Percentiles rank a stretch among this genome's conserved stretches.
Conservation (phyloP, 35 echinoderm and acorn worm genomes). For the Stichopus chloronotus region DNA sequence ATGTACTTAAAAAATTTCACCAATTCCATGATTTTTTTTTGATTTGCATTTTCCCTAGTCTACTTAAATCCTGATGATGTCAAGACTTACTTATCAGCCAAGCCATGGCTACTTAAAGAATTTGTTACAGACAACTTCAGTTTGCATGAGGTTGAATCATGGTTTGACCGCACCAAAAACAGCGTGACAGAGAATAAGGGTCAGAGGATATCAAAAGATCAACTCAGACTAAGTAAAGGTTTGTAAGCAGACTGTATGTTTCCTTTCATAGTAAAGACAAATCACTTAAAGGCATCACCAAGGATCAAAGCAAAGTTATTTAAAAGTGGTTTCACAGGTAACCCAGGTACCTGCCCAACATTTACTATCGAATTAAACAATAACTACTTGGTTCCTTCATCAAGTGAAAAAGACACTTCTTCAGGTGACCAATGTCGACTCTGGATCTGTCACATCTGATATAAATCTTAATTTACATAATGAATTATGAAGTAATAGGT, state of each 20-base stretch:
- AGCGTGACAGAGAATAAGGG: neutral
- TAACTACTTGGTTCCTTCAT: no score
- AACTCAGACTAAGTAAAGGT: neutral
- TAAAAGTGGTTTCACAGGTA: no score
- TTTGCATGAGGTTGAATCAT: conserved; percentile 8
- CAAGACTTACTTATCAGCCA: conserved; percentile 35
- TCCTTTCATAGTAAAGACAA: neutral
- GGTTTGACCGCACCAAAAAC: neutral
- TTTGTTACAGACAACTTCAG: conserved; percentile 12
- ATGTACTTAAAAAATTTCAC: no score
- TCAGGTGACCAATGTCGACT: no score
- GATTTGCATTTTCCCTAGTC: neutral
- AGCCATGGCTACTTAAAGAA: conserved; percentile 41
- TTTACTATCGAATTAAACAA: no score
- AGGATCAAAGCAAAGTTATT: neutral
- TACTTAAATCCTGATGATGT: conserved; percentile 45
- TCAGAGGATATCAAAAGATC: neutral
- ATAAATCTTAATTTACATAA: no score
- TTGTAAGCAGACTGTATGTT: neutral
- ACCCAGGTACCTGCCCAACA: no score
- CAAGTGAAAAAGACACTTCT: no score
- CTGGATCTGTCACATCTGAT: no score
- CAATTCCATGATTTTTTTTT: no score
- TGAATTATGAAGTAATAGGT: no score
- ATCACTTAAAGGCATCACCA: neutral